Evolutionary conservation across 1,140 invertebrate species (phyloP).

Genomic region (Oryctes rhinoceros): DNA sequence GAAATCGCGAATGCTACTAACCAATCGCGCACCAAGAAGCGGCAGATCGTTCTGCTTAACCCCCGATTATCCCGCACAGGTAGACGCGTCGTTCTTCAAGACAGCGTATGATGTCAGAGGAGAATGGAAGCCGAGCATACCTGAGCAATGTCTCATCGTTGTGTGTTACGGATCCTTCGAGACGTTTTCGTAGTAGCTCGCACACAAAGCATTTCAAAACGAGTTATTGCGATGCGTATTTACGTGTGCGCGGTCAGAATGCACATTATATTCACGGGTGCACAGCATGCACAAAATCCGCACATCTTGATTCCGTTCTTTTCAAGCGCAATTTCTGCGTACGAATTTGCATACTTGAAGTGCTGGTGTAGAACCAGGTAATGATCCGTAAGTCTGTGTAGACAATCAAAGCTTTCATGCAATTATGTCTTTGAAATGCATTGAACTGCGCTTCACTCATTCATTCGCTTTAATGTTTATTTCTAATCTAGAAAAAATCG

Average conservation of each 20-base stretch:
- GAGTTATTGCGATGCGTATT: slow-evolving; percentile 20
- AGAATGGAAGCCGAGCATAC: slow-evolving; percentile 14
- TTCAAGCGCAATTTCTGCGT: no score
- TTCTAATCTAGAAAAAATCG: no score
- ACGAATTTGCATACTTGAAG: no score
- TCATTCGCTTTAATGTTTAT: no score
- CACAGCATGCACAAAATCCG: neutral
- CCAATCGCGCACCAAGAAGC: neutral
- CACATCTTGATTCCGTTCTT: no score
- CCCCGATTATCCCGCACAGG: neutral
- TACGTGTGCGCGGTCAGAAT: neutral
- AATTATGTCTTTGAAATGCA: no score
- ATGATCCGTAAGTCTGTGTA: no score
- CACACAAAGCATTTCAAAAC: slow-evolving; percentile 19
- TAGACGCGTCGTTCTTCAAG: neutral
- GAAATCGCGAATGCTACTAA: neutral
- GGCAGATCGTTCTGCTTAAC: neutral
- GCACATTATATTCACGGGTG: neutral
- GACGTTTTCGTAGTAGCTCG: slow-evolving; percentile 13
- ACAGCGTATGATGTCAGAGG: neutral
- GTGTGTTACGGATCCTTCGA: neutral
- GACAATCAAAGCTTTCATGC: no score
- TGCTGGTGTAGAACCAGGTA: no score
- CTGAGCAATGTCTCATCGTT: slow-evolving; percentile 21
- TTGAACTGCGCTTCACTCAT: no score